These are phyloP conservation scores for Horisme vitalbata DNA, from an alignment of 2,888 invertebrate species.

Conservation along the genomic window DNA sequence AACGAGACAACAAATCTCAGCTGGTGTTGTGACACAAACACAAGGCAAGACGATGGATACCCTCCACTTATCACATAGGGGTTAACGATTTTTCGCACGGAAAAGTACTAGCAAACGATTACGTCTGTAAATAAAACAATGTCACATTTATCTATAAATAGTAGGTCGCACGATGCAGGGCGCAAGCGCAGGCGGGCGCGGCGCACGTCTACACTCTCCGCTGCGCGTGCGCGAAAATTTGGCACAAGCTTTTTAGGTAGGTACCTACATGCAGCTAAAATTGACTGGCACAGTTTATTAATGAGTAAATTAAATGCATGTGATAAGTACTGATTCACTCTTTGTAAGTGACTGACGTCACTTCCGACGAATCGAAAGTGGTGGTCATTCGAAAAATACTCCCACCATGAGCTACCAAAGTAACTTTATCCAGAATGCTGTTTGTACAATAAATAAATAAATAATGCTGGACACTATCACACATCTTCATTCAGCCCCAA, in stretches of 20 bases:
- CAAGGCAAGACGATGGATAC: constrained; percentile 31
- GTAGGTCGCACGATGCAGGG: constrained; percentile 53
- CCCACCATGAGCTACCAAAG: no score
- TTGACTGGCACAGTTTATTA: constrained; percentile 57
- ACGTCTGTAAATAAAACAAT: constrained; percentile 65
- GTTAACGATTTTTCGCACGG: constrained; percentile 76
- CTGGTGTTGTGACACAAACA: constrained; percentile 9
- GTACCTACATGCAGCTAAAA: constrained; percentile 57
- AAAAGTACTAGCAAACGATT: constrained; percentile 67
- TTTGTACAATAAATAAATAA: no score
- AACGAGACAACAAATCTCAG: constrained; percentile 22
- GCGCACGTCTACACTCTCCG: constrained; percentile 14
- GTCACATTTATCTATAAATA: constrained; percentile 72
- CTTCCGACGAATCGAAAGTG: constrained; percentile 6
- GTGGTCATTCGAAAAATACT: no score
- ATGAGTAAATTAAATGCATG: constrained; percentile 37
- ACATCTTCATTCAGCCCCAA: no score
- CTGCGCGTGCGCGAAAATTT: constrained; percentile 56
- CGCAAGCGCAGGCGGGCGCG: constrained; percentile 44
- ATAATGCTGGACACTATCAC: no score
- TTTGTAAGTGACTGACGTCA: constrained; percentile 30
- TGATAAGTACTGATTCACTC: constrained; percentile 19
- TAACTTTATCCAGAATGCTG: no score
- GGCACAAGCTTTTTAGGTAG: constrained; percentile 64
- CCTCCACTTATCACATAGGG: constrained; percentile 58